phyloP scores from a whole-genome alignment of 1,140 invertebrate species.

The Drosophila melanica region DNA sequence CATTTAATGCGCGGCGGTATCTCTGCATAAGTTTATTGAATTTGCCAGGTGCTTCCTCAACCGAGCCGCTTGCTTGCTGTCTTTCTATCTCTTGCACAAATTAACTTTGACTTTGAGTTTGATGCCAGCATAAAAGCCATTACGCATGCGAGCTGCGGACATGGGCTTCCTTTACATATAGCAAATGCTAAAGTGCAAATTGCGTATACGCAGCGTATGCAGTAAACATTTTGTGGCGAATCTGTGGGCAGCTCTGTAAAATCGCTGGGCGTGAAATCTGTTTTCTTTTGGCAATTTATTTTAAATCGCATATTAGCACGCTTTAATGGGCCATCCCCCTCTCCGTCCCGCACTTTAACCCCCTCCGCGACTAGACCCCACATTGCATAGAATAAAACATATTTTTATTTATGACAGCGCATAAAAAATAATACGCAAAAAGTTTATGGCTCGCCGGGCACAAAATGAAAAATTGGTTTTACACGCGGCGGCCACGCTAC shows the following conservation, averaged over 20 bases:
- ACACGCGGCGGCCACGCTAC: conserved; percentile 55
- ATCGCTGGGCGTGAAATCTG: conserved; percentile 46
- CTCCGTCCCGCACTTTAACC: not conserved
- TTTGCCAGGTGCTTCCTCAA: conserved; percentile 35
- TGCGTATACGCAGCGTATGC: conserved; percentile 35
- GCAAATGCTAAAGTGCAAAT: conserved; percentile 29
- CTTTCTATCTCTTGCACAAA: conserved; percentile 31
- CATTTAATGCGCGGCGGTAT: conserved; percentile 72
- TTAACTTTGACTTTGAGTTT: conserved; percentile 71
- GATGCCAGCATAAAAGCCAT: conserved; percentile 67
- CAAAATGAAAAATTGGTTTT: conserved; percentile 78
- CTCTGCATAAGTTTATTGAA: conserved; percentile 76
- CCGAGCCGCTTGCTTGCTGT: not conserved
- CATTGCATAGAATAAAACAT: conserved; percentile 64
- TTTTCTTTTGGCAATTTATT: conserved; percentile 54
- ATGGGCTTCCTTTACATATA: not conserved
- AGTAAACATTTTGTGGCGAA: conserved; percentile 2
- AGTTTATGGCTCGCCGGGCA: conserved; percentile 74
- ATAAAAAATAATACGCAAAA: conserved; percentile 77
- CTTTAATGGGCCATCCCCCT: conserved; percentile 33
- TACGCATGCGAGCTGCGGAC: conserved; percentile 63
- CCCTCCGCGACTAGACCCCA: not conserved
- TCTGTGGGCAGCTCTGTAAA: not conserved
- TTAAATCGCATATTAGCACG: conserved; percentile 56
- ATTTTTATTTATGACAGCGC: conserved; percentile 74